Evolutionary conservation across 1,140 invertebrate genomes (phyloP), one percentile per base, ranked within the genome.

Genomic region (Scaptomyza hsui): DNA sequence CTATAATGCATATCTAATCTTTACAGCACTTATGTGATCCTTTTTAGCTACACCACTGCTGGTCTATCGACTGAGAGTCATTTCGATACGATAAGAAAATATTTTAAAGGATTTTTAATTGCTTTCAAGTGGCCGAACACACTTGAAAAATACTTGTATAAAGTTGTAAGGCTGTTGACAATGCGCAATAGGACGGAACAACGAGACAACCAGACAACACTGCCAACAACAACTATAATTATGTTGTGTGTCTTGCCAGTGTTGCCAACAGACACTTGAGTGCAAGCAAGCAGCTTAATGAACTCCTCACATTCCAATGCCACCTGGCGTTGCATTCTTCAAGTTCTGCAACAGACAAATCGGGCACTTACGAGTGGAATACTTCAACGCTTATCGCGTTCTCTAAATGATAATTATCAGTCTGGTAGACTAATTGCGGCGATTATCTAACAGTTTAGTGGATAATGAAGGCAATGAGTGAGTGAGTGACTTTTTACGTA

Each of bases 71-170:
- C 56, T 60, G 52, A 39, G 44, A 29, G 26, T 29, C 26, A 72
- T 52, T 85, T 85, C 70, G 63, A 73, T 64, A 73, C 70, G 81
- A 88, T 85, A 86, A 71, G 81, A 74, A 78, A 85, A 81, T 88
- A 88, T 85, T 78, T 78, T 75, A 88, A 86, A 86, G 82, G 82
- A 86, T 82, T 86, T 76, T 88, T 82, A 86, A 86, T 86, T 86
- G 80, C 82, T 86, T 78, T 88, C 82, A 86, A 86, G 81, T 86
- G 81, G 73, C 64, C 70, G 72, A 67, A 70, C 47, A 62, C 67
- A 55, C 68, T 52, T 45, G 57, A n/a, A 41, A 65, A 61, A 67
- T 67, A 75, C 64, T 83, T 75, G 71, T 49, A 41, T 21, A 37
- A 53, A 56, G 45, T 48, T 78, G 70, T 74, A 55, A 72, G 77